Evolutionary conservation across 2,797 vertebrate genomes (phyloP).

Genomic region (Alfaro cultratus): DNA sequence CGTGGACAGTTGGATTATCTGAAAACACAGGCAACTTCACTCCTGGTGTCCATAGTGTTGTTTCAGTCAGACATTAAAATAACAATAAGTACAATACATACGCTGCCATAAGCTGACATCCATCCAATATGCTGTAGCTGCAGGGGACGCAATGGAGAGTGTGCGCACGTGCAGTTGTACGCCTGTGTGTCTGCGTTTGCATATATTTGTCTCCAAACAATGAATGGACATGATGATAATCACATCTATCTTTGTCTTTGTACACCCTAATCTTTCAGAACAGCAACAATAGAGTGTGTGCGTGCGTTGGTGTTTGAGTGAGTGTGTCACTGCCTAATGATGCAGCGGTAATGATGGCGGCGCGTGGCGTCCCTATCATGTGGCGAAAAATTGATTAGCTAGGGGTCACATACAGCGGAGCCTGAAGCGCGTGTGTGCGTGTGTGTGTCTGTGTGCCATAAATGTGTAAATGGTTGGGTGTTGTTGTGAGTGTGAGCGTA

Average conservation of each 20-base stretch:
- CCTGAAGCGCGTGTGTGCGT: constrained; percentile 43
- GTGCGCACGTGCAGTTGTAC: constrained; percentile 25
- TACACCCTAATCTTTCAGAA: constrained; percentile 61
- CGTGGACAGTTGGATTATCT: constrained; percentile 79
- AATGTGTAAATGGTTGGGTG: constrained; percentile 40
- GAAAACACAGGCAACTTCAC: constrained; percentile 67
- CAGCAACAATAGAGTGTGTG: constrained; percentile 39
- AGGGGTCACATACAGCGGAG: constrained; percentile 72
- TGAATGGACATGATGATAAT: constrained; percentile 69
- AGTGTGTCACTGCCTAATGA: constrained; percentile 65
- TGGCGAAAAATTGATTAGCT: constrained; percentile 78
- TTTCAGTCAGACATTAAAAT: constrained; percentile 84
- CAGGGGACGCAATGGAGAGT: constrained; percentile 47
- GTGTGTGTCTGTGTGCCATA: constrained; percentile 14
- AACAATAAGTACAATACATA: constrained; percentile 79
- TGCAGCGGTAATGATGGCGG: constrained; percentile 68
- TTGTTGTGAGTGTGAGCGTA: constrained; percentile 45
- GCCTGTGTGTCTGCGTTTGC: constrained; percentile 32
- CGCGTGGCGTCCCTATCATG: constrained; percentile 78
- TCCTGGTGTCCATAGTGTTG: constrained; percentile 77
- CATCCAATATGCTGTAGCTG: constrained; percentile 71
- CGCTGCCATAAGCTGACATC: constrained; percentile 70
- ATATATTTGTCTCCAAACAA: constrained; percentile 35
- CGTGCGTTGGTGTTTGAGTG: constrained; percentile 17
- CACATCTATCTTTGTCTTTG: constrained; percentile 71